Evolutionary conservation across 2,797 vertebrate genomes (phyloP), one percentile per base, ranked within the genome.

Genomic region (Danio choprae): DNA sequence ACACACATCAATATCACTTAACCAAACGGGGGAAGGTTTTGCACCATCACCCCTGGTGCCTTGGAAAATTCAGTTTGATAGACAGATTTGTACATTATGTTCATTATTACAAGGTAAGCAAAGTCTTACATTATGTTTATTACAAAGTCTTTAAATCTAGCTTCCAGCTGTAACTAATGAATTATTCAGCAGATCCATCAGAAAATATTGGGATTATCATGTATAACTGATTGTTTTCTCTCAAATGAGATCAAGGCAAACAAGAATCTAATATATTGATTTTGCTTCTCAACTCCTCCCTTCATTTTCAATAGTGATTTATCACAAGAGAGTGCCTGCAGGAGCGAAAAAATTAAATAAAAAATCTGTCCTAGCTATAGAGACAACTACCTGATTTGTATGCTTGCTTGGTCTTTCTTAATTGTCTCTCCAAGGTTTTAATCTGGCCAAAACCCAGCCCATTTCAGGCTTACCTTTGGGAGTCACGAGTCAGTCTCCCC

Each of bases 1-100:
- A 18, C 63, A 58, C 53, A 68, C 64, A 50, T 70, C 67, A 71
- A 53, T 71, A 71, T 48, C 43, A 77, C 29, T 59, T 58, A 58
- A 58, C 16, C 63, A 72, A 43, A 67, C 43, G 0, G 46, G 56
- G 44, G n/a, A 40, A 16, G 65, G 44, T 43, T 70, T 79, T 71
- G 46, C 44, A 62, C n/a, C n/a, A 36, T 43, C 36, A 62, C 55
- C n/a, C 16, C 20, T 50, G 63, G 29, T 58, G 41, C 22, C 3
- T 48, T 60, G 18, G 4, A 67, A 38, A 68, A 58, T 68, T 41
- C 18, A 64, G 2, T 51, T 46, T 0, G 29, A 50, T 62, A 20
- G 40, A 70, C 53, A 43, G 20, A 48, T 18, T 44, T 56, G 20
- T 65, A 76, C 18, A 55, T 56, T 53, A 38, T 44, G 16, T 41